Conservation (phyloP, 1,140 invertebrate genomes). For the Ridgeia piscesae region DNA sequence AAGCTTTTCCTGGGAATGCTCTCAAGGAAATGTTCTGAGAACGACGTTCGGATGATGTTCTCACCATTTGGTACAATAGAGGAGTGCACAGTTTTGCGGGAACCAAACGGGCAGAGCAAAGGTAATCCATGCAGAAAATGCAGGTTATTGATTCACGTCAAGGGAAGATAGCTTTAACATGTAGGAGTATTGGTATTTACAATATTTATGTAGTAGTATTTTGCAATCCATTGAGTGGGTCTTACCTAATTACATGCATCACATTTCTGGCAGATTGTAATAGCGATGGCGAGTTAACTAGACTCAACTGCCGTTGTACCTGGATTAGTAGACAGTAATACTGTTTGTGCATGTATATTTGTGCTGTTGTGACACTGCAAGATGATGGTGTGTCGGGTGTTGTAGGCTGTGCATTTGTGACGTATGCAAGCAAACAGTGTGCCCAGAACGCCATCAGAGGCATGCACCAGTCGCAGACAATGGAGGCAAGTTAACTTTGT, state of each 20-base stretch:
- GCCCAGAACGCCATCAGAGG: constrained; percentile 96
- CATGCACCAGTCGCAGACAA: constrained; percentile 99
- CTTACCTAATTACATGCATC: no score
- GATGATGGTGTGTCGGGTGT: neutral
- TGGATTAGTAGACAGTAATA: no score
- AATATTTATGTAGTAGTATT: no score
- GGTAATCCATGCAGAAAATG: constrained; percentile 37
- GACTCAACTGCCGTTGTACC: neutral
- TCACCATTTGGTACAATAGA: constrained; percentile 93
- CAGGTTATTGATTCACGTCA: neutral
- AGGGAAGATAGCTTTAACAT: neutral
- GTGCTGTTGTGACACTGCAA: neutral
- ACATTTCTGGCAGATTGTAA: no score
- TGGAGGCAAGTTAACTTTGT: constrained; percentile 82
- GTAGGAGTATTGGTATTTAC: no score
- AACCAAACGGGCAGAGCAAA: constrained; percentile 70
- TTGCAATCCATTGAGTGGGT: no score
- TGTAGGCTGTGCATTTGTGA: constrained; percentile 99
- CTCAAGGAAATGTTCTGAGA: constrained; percentile 94
- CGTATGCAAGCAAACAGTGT: constrained; percentile 94
- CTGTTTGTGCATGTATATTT: neutral
- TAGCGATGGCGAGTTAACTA: neutral
- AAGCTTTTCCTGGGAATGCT: constrained; percentile 99
- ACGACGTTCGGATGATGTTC: constrained; percentile 92
- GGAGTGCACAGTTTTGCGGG: constrained; percentile 95